Evolutionary conservation across 2,113 vertebrate species (phyloP).

Genomic region (Atractosteus spatula): DNA sequence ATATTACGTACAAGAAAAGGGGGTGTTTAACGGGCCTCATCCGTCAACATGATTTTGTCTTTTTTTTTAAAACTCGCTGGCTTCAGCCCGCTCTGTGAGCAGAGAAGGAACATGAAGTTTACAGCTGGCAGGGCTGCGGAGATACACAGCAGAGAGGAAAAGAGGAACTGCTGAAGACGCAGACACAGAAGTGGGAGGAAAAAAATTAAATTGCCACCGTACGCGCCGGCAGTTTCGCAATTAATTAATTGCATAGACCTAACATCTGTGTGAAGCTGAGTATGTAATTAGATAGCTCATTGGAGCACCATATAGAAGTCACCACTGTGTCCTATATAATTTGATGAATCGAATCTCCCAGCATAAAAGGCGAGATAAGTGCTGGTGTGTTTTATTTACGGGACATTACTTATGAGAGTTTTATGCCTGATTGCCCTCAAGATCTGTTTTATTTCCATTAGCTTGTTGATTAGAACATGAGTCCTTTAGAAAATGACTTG

Average conservation of each 20-base stretch:
- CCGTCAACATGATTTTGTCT: too few relatives aligned
- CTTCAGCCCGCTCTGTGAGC: too few relatives aligned
- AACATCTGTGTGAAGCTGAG: background rate
- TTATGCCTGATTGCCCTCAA: background rate
- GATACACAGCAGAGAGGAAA: too few relatives aligned
- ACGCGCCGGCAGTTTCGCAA: background rate
- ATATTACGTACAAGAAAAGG: too few relatives aligned
- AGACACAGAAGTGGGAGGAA: too few relatives aligned
- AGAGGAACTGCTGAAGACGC: too few relatives aligned
- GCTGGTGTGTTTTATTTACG: slow-evolving; percentile 21
- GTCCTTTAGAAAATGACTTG: too few relatives aligned
- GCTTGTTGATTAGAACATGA: background rate
- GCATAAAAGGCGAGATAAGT: background rate
- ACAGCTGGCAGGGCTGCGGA: too few relatives aligned
- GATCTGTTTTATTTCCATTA: background rate
- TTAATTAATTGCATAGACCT: slow-evolving; percentile 3
- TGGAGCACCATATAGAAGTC: background rate
- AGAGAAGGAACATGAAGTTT: too few relatives aligned
- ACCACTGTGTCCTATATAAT: slow-evolving; percentile 1
- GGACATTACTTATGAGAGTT: slow-evolving; percentile 13
- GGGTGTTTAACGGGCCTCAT: too few relatives aligned
- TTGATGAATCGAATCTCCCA: slow-evolving; percentile 3
- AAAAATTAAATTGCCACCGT: background rate
- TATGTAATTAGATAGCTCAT: slow-evolving; percentile 8
- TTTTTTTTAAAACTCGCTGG: too few relatives aligned